A percentile compares a stretch with the other conserved stretches of the same genome.
These are phyloP conservation scores for Drosophila equinoxialis DNA, from an alignment of 1,140 invertebrate genomes.

Conservation along the genomic window DNA sequence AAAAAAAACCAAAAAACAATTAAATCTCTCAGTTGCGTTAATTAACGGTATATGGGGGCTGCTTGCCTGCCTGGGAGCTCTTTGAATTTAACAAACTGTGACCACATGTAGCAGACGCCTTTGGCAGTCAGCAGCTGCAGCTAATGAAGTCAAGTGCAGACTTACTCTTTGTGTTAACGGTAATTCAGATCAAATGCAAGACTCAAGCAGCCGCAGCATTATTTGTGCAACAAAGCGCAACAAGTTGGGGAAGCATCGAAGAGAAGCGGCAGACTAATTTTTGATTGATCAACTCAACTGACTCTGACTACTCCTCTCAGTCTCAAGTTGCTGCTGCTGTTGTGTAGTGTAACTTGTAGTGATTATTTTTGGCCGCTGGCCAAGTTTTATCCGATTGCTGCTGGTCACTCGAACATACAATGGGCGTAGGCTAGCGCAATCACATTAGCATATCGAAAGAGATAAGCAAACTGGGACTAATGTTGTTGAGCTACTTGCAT, in stretches of 20 bases:
- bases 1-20: slow-evolving; percentile 44
- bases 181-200: slow-evolving; percentile 20
- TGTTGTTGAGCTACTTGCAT: slow-evolving; percentile 49
- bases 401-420: slow-evolving; percentile 24
- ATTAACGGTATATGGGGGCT: slow-evolving; percentile 60
- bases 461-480: slow-evolving; percentile 51
- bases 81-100: slow-evolving; percentile 68
- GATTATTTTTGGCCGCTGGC: slow-evolving; percentile 57
- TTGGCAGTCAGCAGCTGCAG: slow-evolving; percentile 5
- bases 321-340: slow-evolving; percentile 34
- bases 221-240: slow-evolving; percentile 60
- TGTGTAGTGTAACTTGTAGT: background rate
- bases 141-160: slow-evolving; percentile 75
- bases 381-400: slow-evolving; percentile 41
- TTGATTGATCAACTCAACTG: slow-evolving; percentile 68
- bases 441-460: slow-evolving; percentile 52
- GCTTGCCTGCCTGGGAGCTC: slow-evolving; percentile 15
- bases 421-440: slow-evolving; percentile 70
- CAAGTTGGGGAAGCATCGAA: slow-evolving; percentile 56
- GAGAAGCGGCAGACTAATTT: slow-evolving; percentile 15
- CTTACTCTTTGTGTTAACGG: slow-evolving; percentile 25
- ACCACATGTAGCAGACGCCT: slow-evolving; percentile 44
- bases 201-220: slow-evolving; percentile 17
- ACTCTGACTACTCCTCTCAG: slow-evolving; percentile 28
- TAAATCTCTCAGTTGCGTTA: slow-evolving; percentile 61